Percentiles rank a stretch among this genome's conserved stretches.
Evolutionary conservation across 1,140 invertebrate species (phyloP).

Genomic region (Brachionus plicatilis): DNA sequence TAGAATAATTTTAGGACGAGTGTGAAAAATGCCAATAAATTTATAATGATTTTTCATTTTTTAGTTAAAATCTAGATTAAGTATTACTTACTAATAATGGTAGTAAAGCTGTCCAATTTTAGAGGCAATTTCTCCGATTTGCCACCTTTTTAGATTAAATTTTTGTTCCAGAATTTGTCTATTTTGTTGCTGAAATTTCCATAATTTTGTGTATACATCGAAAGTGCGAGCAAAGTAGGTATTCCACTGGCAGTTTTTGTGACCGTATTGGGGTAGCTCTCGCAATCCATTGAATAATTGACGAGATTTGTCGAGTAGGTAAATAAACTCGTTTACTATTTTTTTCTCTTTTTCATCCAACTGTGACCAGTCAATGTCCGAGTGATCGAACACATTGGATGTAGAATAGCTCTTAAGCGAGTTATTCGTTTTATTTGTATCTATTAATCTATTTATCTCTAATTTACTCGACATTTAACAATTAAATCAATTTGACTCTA

Average conservation of each 20-base stretch:
- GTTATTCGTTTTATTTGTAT: not conserved
- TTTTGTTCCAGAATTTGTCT: slow-evolving; percentile 81
- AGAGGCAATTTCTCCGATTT: slow-evolving; percentile 95
- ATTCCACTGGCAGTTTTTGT: slow-evolving; percentile 82
- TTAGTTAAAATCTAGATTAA: too few relatives aligned
- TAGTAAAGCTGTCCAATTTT: slow-evolving; percentile 98
- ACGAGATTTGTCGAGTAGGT: slow-evolving; percentile 30
- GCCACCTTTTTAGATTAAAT: slow-evolving; percentile 92
- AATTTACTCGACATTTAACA: slow-evolving; percentile 31
- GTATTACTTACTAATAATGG: slow-evolving; percentile 71
- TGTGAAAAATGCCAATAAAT: too few relatives aligned
- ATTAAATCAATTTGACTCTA: not conserved
- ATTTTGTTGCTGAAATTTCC: slow-evolving; percentile 97
- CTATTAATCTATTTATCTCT: not conserved
- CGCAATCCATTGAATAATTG: slow-evolving; percentile 56
- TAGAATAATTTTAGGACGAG: not conserved
- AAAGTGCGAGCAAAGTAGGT: slow-evolving; percentile 93
- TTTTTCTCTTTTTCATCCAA: slow-evolving; percentile 38
- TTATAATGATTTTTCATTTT: slow-evolving; percentile 61
- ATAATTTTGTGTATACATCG: slow-evolving; percentile 94
- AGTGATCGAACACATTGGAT: not conserved
- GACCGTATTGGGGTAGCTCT: slow-evolving; percentile 90
- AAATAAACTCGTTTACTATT: slow-evolving; percentile 29
- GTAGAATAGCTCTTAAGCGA: not conserved
- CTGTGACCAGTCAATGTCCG: not conserved